A percentile compares a stretch with the other conserved stretches of the same genome.
These are phyloP conservation scores for Caenorhabditis sp. DNA, from an alignment of 2,888 invertebrate species.

Conservation along the genomic window DNA sequence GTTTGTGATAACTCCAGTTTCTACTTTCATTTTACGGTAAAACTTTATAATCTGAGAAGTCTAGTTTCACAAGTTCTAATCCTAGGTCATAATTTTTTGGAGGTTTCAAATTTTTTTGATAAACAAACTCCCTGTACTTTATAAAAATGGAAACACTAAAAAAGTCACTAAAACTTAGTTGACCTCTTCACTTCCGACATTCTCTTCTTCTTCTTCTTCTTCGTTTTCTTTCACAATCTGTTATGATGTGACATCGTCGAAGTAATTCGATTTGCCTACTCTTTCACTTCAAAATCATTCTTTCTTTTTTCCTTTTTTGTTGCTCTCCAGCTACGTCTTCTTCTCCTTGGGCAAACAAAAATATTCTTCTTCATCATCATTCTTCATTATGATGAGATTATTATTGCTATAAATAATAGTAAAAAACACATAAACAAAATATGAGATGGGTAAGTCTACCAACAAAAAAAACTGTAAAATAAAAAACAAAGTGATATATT, in stretches of 20 bases:
- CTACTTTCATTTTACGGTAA: too few species aligned
- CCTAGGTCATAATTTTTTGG: too few species aligned
- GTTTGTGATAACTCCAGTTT: too few species aligned
- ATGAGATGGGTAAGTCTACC: neutral
- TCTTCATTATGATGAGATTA: too few species aligned
- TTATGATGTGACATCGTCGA: conserved; percentile 1
- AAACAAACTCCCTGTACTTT: too few species aligned
- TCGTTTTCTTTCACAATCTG: neutral
- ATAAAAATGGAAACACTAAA: neutral
- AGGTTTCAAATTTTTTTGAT: too few species aligned
- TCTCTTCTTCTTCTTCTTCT: neutral
- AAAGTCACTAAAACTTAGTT: neutral
- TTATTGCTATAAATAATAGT: too few species aligned
- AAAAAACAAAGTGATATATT: neutral
- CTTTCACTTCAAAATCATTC: neutral
- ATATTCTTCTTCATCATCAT: too few species aligned
- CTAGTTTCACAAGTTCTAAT: too few species aligned
- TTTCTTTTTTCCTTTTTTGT: neutral
- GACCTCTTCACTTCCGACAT: neutral
- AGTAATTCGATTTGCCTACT: neutral
- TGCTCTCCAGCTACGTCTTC: neutral
- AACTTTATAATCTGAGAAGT: too few species aligned
- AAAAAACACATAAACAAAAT: neutral
- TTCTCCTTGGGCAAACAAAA: neutral
- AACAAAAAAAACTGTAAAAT: neutral